Percentiles rank a stretch among this genome's conserved stretches.
These are phyloP conservation scores for Frieseomelitta varia DNA, from an alignment of 1,140 invertebrate species.

Conservation along the genomic window DNA sequence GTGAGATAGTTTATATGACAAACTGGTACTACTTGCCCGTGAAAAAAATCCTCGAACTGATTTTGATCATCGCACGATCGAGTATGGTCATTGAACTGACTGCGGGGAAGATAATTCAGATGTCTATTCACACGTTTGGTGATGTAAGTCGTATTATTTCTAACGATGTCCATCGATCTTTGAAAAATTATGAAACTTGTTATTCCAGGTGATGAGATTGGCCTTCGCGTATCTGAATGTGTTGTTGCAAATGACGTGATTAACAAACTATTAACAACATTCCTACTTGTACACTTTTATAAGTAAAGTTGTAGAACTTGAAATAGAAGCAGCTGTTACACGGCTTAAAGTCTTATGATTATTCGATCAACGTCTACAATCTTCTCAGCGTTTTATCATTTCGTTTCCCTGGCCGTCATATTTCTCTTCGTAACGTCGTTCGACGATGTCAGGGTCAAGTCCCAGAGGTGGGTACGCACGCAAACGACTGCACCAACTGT, in stretches of 20 bases:
- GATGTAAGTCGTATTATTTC: slow-evolving; percentile 52
- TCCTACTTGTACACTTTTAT: neutral
- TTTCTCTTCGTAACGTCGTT: no score
- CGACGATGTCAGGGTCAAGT: no score
- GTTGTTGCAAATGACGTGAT: neutral
- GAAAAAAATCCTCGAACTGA: slow-evolving; percentile 51
- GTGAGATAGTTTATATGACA: slow-evolving; percentile 61
- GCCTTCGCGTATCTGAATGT: slow-evolving; percentile 50
- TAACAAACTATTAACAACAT: neutral
- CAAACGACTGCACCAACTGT: no score
- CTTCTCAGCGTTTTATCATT: neutral
- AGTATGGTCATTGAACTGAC: slow-evolving; percentile 60
- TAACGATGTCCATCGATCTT: no score
- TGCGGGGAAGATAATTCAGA: slow-evolving; percentile 63
- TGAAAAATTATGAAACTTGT: neutral
- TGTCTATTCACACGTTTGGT: slow-evolving; percentile 66
- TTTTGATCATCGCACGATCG: slow-evolving; percentile 65
- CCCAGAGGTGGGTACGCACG: no score
- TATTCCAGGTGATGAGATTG: slow-evolving; percentile 65
- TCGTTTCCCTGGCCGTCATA: neutral
- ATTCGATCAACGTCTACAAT: neutral
- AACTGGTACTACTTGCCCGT: slow-evolving; percentile 65
- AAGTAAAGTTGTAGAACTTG: neutral
- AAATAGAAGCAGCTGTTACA: neutral
- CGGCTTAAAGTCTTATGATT: neutral